These are phyloP conservation scores for Melangyna quadrimaculata DNA, from an alignment of 2,888 invertebrate species.

Conservation along the genomic window DNA sequence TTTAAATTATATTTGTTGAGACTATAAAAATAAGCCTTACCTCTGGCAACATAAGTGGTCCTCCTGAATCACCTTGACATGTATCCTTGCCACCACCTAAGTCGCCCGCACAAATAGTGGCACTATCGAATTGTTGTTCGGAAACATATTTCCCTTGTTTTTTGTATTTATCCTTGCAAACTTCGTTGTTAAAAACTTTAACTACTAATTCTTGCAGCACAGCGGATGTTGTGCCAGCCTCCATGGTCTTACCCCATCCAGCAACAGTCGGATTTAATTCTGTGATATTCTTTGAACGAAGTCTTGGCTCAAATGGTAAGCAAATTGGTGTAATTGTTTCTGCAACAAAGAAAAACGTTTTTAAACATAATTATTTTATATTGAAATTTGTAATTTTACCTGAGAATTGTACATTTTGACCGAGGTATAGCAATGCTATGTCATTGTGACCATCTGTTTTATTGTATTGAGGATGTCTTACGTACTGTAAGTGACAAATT, in stretches of 20 bases:
- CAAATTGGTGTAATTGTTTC: constrained; percentile 88
- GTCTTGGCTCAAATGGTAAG: constrained; percentile 84
- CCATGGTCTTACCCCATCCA: constrained; percentile 83
- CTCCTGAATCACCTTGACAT: constrained; percentile 80
- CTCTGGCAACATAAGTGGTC: constrained; percentile 80
- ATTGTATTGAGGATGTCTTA: constrained; percentile 76
- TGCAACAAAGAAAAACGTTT: constrained; percentile 80
- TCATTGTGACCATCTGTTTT: constrained; percentile 85
- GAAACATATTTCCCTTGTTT: constrained; percentile 74
- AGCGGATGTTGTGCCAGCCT: constrained; percentile 84
- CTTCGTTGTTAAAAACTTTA: constrained; percentile 85
- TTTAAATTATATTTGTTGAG: neutral
- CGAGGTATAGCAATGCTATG: constrained; percentile 88
- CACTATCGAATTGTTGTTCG: constrained; percentile 78
- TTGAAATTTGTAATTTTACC: constrained; percentile 77
- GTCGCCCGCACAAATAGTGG: constrained; percentile 79
- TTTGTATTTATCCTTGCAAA: constrained; percentile 82
- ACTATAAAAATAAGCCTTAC: constrained; percentile 63
- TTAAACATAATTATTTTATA: neutral
- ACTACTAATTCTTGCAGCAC: constrained; percentile 87
- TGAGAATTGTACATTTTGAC: constrained; percentile 83
- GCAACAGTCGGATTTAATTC: constrained; percentile 87
- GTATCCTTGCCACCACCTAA: constrained; percentile 79
- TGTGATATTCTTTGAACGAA: constrained; percentile 83
- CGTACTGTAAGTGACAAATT: constrained; percentile 71